These are phyloP conservation scores for Magallana gigas DNA, from an alignment of 1,140 invertebrate genomes.

Conservation along the genomic window DNA sequence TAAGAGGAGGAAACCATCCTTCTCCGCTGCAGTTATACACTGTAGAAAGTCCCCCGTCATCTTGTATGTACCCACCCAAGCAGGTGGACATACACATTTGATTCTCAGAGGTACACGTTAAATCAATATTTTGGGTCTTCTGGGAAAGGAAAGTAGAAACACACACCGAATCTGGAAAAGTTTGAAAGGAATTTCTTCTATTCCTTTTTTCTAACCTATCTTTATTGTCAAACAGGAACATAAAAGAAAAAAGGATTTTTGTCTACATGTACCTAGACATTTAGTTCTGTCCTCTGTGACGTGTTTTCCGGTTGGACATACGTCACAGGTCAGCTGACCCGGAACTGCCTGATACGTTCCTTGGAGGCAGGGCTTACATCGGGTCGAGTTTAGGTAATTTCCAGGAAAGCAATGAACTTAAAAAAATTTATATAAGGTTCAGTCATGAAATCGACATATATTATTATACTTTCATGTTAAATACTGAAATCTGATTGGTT, in stretches of 20 bases:
- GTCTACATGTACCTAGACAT: background rate
- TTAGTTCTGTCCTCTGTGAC: background rate
- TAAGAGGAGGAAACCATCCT: background rate
- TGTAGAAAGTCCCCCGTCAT: background rate
- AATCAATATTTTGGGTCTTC: background rate
- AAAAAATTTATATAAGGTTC: background rate
- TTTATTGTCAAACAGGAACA: too few relatives aligned
- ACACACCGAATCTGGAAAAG: background rate
- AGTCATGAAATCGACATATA: too few relatives aligned
- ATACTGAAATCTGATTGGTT: too few relatives aligned
- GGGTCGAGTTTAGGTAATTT: background rate
- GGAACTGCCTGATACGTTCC: background rate
- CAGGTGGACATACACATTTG: background rate
- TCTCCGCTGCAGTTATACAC: background rate
- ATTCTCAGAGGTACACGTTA: background rate
- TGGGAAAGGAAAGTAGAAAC: background rate
- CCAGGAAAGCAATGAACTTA: background rate
- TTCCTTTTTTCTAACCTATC: background rate
- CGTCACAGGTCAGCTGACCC: constrained; percentile 12
- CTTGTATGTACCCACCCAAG: background rate
- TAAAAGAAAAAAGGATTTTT: too few relatives aligned
- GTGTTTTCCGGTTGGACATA: background rate
- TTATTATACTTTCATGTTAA: too few relatives aligned
- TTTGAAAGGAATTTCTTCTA: background rate
- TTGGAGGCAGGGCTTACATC: background rate